Evolutionary conservation across 2,888 invertebrate species (phyloP).

Genomic region (Andrena marginata): DNA sequence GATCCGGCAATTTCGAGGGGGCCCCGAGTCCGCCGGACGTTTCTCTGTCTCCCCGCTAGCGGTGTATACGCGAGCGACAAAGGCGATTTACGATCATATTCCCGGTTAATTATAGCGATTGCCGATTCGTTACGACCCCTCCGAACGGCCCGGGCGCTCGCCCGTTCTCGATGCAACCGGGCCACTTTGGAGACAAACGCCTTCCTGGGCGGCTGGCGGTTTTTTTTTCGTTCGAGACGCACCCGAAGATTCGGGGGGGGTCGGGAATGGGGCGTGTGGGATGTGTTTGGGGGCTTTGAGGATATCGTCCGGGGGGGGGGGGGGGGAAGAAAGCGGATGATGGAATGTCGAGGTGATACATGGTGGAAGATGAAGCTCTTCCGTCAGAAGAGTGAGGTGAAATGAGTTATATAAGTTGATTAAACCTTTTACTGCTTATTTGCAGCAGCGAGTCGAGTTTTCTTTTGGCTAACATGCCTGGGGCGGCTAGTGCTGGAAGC

Average conservation of each 20-base stretch:
- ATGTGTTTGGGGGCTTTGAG: not conserved
- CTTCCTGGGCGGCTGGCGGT: not conserved
- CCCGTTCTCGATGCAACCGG: not conserved
- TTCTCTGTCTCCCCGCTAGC: conserved; percentile 18
- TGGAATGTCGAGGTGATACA: too few relatives aligned
- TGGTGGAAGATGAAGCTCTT: too few relatives aligned
- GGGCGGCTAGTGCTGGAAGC: too few relatives aligned
- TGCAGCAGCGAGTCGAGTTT: too few relatives aligned
- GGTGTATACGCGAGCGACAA: conserved; percentile 28
- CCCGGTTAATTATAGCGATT: conserved; percentile 51
- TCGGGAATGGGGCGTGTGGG: not conserved
- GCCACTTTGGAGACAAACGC: not conserved
- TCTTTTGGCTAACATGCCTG: too few relatives aligned
- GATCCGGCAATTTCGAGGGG: conserved; percentile 28
- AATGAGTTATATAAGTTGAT: too few relatives aligned
- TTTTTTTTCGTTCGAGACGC: not conserved
- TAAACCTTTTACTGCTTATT: too few relatives aligned
- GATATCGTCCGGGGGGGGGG: not conserved
- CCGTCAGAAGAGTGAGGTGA: too few relatives aligned
- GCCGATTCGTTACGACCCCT: conserved; percentile 52
- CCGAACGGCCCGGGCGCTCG: not conserved
- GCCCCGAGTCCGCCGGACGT: conserved; percentile 7
- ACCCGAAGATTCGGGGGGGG: not conserved
- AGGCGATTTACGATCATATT: conserved; percentile 61
- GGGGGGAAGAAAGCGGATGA: not conserved